Percentiles rank a stretch among this genome's conserved stretches.
These are phyloP conservation scores for Puffinus mauretanicus DNA, from an alignment of 2,113 vertebrate genomes.

Conservation along the genomic window DNA sequence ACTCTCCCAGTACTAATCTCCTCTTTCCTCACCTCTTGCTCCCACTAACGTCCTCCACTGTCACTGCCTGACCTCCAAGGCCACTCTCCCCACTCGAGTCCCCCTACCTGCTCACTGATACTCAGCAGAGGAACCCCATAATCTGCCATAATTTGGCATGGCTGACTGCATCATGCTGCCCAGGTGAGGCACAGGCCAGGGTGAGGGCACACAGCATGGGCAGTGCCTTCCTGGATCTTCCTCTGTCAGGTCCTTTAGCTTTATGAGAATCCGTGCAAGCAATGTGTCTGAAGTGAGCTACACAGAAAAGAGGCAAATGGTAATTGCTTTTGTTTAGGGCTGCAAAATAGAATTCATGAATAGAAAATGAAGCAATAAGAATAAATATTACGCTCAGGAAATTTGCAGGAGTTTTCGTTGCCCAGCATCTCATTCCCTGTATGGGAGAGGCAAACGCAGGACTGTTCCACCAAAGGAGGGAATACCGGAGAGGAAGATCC, in stretches of 20 bases:
- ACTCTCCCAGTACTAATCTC: neutral
- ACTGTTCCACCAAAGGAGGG: neutral
- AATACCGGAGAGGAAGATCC: neutral
- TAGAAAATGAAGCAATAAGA: slow-evolving; percentile 38
- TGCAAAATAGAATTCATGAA: slow-evolving; percentile 34
- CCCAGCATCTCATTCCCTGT: neutral
- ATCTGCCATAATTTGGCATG: neutral
- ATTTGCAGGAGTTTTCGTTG: neutral
- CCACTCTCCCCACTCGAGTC: neutral
- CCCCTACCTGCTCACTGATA: neutral
- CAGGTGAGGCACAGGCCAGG: neutral
- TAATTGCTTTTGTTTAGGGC: slow-evolving; percentile 40
- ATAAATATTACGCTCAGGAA: neutral
- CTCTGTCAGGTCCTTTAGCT: neutral
- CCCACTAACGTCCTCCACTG: neutral
- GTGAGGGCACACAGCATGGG: neutral
- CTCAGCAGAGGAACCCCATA: neutral
- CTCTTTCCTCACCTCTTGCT: neutral
- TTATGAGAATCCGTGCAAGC: neutral
- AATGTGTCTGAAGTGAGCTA: neutral
- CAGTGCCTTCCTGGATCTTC: neutral
- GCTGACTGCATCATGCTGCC: neutral
- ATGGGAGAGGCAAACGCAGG: neutral
- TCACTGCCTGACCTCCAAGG: neutral
- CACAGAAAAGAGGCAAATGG: neutral